Evolutionary conservation across 2,113 vertebrate species (phyloP).

Genomic region (Euleptes europaea): DNA sequence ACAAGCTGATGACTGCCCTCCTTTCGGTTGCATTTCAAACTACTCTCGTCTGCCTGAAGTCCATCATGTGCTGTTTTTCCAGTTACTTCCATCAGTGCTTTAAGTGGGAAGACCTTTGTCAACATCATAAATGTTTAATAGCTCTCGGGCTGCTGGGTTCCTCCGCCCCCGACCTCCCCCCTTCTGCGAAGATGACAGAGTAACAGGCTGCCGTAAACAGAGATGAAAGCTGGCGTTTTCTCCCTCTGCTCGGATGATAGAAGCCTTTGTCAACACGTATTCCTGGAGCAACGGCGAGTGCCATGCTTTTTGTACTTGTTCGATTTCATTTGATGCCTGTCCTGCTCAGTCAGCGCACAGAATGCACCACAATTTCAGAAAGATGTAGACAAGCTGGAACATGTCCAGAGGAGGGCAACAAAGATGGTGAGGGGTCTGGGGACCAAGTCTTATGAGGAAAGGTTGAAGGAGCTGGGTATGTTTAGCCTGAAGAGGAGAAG

Average conservation of each 20-base stretch:
- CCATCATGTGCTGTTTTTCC: neutral
- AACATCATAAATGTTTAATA: slow-evolving; percentile 32
- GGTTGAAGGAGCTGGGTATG: no score
- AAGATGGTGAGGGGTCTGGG: no score
- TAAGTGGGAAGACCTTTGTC: slow-evolving; percentile 28
- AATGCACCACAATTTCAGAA: no score
- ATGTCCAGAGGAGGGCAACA: no score
- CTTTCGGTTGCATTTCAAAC: neutral
- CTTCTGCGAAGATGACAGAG: neutral
- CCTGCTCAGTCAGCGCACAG: no score
- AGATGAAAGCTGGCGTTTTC: neutral
- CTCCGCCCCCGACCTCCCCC: neutral
- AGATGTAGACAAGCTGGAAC: no score
- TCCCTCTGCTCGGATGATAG: neutral
- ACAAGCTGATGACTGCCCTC: neutral
- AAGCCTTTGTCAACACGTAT: neutral
- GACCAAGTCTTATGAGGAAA: no score
- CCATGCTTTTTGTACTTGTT: no score
- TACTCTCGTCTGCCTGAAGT: slow-evolving; percentile 1
- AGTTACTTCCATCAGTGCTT: slow-evolving; percentile 28
- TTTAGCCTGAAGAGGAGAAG: no score
- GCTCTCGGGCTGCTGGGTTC: neutral
- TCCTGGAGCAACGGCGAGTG: neutral
- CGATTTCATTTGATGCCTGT: no score
- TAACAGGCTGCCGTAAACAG: neutral